Evolutionary conservation across 1,140 invertebrate species (phyloP), one percentile per base, ranked within the genome.

Genomic region (Drosophila leontia): DNA sequence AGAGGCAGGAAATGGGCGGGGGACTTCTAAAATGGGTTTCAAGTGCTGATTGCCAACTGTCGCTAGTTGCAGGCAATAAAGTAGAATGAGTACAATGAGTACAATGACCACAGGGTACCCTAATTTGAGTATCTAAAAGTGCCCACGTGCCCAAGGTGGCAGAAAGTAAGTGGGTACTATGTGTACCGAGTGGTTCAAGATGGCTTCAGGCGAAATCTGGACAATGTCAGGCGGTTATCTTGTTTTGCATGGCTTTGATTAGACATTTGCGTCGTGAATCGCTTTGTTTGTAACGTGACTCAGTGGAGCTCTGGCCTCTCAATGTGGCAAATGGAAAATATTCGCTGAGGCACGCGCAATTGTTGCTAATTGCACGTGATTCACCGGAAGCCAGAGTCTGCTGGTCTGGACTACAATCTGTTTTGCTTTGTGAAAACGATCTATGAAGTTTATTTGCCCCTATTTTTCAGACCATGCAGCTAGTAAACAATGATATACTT

Each of bases 201-300:
- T 32, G 37, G 34, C 9, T 19, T 48, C 26, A 8, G 26, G 12
- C 34, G 32, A 55, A 65, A 44, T 37, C 41, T 50, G 26, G 29
- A 34, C 59, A 32, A 56, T 41, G 71, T 47, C 59, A 80, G 35
- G 23, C 19, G 47, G 41, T 48, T 62, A 81, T 81, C 78, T 65
- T 50, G 69, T 59, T 56, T 44, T 48, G 32, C 19, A 7, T 47
- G 44, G n/a, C 41, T 55, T 53, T 34, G 72, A 76, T 76, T 67
- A 67, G 72, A 55, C 9, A 23, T 51, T 34, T 84, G 82, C 82
- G 82, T 53, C 35, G 63, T 26, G 2, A 42, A 44, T 57, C 35
- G 50, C 55, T 59, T 84, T 72, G 58, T 72, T 68, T 72, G 81
- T 69, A 84, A 80, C 64, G 35, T 84, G 80, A 83, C 37, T 82